Base-by-base conservation (phyloP, 2,113 vertebrate genomes). In the Camelus bactrianus region DNA sequence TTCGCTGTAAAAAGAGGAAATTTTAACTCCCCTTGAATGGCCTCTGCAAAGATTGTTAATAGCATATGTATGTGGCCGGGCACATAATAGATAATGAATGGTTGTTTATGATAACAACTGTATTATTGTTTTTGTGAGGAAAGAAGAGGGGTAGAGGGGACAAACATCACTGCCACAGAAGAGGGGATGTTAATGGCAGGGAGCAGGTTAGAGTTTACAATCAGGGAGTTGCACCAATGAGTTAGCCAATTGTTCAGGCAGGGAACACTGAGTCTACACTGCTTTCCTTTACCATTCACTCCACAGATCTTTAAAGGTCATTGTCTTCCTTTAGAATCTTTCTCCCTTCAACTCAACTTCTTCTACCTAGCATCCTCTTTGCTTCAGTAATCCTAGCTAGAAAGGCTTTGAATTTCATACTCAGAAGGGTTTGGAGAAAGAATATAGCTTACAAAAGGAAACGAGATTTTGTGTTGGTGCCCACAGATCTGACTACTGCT, bases 381-480 rank as follows among this genome's bases (percentile, higher is more conserved):
- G 28, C 28, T 73, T 86, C 35, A 67, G 50, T 79, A 62, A 81
- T 84, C 67, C n/a, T 48, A 77, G 42, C 42, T 20, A 48, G 65
- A 65, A 89, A 92, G 24, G 24, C 38, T 67, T 56, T 80, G 50
- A 8, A 72, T 73, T 32, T 97, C 94, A 91, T 91, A 96, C 97
- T 94, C 28, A 24, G 81, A 97, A 97, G 81, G 82, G 83, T 95
- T 96, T 98, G 92, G 92, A 87, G 86, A 97, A 98, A 93, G 75
- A 93, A 94, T 97, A 92, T 67, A 97, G 93, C 91, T 96, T 22
- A n/a, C 62, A 82, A 89, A 82, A 94, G 67, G 15, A 94, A 97
- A 95, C 65, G 91, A 98, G 93, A 86, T 95, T 83, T 94, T 95
- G 88, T 30, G n/a, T 89, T 94, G 62, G 86, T 81, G 89, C 92